Base-by-base conservation (phyloP, 2,888 invertebrate genomes). In the Acleris literana region DNA sequence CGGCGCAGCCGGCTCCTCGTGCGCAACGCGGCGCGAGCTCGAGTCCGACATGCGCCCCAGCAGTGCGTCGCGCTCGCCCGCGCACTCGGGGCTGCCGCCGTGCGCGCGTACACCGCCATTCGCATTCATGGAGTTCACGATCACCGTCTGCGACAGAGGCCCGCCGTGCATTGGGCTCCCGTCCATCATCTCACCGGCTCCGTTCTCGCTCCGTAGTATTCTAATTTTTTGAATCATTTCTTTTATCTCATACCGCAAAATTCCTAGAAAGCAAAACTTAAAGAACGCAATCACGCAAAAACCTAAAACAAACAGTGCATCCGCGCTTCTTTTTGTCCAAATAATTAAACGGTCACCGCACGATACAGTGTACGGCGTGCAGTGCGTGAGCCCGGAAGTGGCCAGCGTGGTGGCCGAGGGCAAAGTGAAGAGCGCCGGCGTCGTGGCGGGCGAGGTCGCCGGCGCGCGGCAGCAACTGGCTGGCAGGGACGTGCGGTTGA, bases 211-310 rank as follows among this genome's bases (percentile, higher is more conserved):
- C 77, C 94, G 94, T 70, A 97, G 92, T 83, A 97, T 94, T 80
- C 96, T 95, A 83, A 97, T 97, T 92, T 97, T 97, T 86, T 97
- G 97, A 81, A 97, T 97, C 97, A 97, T 97, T 88, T 97, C 97
- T 74, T 96, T 94, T 81, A 97, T 97, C 93, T 97, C 97, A 92
- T 96, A 96, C 69, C 97, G 94, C 76, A 97, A 93, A 76, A 97
- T 97, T 70, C 96, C 97, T 72, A 97, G 95, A 94, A 97, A 97
- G 93, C 97, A 97, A 87, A 97, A 93, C 90, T 97, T 97, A 76
- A 97, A 94, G 92, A 97, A 97, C 78, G 97, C 96, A 78, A 97
- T 96, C 71, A 97, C 97, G 91, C 97, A 97, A 87, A 97, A 97
- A 67, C 97, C 97, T 76, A 97, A 87, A 68, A 96, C 95, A 82